These are phyloP conservation scores for Nycticryphes semicollaris DNA, from an alignment of 2,113 vertebrate genomes.

Conservation along the genomic window DNA sequence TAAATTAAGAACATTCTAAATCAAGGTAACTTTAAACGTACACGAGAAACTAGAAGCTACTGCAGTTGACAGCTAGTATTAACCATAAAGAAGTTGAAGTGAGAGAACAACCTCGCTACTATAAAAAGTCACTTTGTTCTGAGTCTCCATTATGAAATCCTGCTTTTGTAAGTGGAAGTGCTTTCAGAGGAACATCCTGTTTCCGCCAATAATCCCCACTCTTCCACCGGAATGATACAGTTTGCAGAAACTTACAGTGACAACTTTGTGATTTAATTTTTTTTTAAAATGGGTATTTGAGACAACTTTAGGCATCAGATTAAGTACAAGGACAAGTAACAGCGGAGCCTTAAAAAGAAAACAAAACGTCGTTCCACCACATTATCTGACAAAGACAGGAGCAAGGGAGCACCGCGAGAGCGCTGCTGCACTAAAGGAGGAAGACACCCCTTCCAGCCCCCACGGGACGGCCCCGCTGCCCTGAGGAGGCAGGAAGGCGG, in stretches of 20 bases:
- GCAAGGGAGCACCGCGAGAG: rapidly evolving
- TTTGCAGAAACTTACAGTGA: rapidly evolving
- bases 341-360: rapidly evolving
- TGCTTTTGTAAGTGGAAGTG: rapidly evolving
- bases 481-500: too few relatives aligned
- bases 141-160: rapidly evolving
- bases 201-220: rapidly evolving
- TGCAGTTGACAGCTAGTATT: rapidly evolving
- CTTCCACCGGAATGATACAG: rapidly evolving
- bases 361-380: rapidly evolving
- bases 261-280: rapidly evolving
- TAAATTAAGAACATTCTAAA: rapidly evolving
- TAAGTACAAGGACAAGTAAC: rapidly evolving
- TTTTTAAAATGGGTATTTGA: rapidly evolving
- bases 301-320: rapidly evolving
- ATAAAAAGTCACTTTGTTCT: rapidly evolving
- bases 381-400: rapidly evolving
- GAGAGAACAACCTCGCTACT: rapidly evolving
- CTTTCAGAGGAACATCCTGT: rapidly evolving
- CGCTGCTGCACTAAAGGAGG: rapidly evolving
- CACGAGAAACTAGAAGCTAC: rapidly evolving
- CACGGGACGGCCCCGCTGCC: not conserved
- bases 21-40: rapidly evolving
- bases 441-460: rapidly evolving
- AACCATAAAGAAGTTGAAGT: rapidly evolving